phyloP scores from a whole-genome alignment of 2,113 vertebrate species.

The Scatophagus argus region DNA sequence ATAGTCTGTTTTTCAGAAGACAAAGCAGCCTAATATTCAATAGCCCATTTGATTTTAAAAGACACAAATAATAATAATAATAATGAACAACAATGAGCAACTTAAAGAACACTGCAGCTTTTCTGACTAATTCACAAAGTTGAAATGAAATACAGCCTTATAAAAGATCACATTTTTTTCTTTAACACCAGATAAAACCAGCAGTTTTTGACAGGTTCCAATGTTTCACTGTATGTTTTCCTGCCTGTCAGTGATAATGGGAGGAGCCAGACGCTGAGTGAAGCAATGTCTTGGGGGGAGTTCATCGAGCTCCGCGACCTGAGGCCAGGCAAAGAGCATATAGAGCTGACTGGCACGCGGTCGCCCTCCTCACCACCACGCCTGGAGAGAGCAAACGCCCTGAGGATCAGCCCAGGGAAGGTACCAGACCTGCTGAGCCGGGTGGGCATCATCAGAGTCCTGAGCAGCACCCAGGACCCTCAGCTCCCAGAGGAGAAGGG shows the following conservation, averaged over 20 bases:
- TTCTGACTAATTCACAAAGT: background rate
- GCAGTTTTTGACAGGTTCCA: background rate
- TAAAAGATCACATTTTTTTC: background rate
- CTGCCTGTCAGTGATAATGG: conserved; percentile 50
- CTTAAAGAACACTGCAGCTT: background rate
- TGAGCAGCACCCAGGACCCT: conserved; percentile 76
- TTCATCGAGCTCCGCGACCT: conserved; percentile 85
- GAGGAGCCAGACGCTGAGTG: conserved; percentile 31
- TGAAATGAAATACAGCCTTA: background rate
- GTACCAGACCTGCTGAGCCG: conserved; percentile 83
- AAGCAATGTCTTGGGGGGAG: conserved; percentile 78
- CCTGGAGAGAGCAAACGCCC: conserved; percentile 89
- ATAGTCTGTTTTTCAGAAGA: background rate
- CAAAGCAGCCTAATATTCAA: background rate
- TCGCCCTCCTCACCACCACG: conserved; percentile 80
- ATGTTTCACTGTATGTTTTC: background rate
- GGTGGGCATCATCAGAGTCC: conserved; percentile 81
- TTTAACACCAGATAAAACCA: too few relatives aligned
- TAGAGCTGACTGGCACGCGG: conserved; percentile 56
- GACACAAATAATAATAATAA: too few relatives aligned
- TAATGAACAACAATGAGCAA: background rate
- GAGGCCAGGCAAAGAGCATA: conserved; percentile 60
- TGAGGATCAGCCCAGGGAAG: conserved; percentile 89
- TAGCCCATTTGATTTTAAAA: background rate
- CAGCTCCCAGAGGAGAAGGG: conserved; percentile 79